phyloP scores from a whole-genome alignment of 2,113 vertebrate species.

The Calyptommatus sinebrachiatus region DNA sequence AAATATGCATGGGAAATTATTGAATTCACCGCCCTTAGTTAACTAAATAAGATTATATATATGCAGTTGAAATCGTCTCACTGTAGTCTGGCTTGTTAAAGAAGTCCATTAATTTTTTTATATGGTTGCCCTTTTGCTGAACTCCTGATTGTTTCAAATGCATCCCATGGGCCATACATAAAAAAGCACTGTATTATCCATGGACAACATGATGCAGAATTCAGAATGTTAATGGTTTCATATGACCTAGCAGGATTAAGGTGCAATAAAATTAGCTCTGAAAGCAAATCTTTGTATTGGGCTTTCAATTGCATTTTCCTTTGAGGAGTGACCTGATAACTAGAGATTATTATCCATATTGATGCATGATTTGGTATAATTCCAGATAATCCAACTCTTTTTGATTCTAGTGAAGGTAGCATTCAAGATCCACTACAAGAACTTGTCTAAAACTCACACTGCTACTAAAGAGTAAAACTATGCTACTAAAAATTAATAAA shows the following conservation, averaged over 20 bases:
- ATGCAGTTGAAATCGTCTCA: background rate
- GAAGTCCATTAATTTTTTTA: background rate
- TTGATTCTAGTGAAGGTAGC: background rate
- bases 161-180: background rate
- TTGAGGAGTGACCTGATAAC: background rate
- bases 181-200: background rate
- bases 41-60: background rate
- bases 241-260: background rate
- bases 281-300: background rate
- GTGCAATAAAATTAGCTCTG: background rate
- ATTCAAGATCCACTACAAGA: too few relatives aligned
- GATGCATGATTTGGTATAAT: background rate
- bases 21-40: background rate
- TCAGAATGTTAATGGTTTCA: background rate
- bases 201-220: background rate
- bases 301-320: background rate
- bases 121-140: background rate
- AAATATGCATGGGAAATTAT: background rate
- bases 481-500: too few relatives aligned
- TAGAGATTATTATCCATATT: background rate
- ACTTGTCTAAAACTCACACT: too few relatives aligned
- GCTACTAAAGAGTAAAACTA: too few relatives aligned
- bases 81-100: background rate
- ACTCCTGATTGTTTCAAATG: background rate
- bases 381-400: background rate